Evolutionary conservation across 1,140 invertebrate genomes (phyloP).

Genomic region (Drosophila nasuta): DNA sequence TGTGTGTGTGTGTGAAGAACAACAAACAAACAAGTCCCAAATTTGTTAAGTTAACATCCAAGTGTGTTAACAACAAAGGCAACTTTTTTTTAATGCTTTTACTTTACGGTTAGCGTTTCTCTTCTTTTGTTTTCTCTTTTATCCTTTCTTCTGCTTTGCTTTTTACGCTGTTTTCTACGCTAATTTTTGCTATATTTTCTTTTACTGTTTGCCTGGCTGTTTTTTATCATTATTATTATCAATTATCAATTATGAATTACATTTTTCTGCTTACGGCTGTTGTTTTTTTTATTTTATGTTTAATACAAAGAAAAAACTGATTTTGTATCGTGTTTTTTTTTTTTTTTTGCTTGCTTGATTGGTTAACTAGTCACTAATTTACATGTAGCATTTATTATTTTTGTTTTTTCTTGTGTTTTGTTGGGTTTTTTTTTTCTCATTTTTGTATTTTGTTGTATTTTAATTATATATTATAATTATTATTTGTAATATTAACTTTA

Average conservation of each 20-base stretch:
- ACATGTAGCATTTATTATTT: constrained; percentile 42
- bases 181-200: constrained; percentile 41
- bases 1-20: constrained; percentile 40
- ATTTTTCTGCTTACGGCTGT: background rate
- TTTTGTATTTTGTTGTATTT: constrained; percentile 7
- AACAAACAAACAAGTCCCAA: constrained; percentile 45
- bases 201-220: constrained; percentile 6
- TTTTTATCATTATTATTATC: constrained; percentile 16
- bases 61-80: constrained; percentile 20
- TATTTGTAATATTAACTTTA: constrained; percentile 64
- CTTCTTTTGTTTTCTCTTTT: constrained; percentile 2
- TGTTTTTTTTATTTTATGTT: constrained; percentile 16
- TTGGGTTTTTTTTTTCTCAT: constrained; percentile 4
- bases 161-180: constrained; percentile 23
- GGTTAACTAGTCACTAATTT: constrained; percentile 70
- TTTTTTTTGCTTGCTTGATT: constrained; percentile 15
- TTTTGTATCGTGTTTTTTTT: constrained; percentile 33
- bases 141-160: background rate
- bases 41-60: constrained; percentile 1
- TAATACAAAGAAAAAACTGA: constrained; percentile 56
- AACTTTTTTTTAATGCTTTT: constrained; percentile 16
- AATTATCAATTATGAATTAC: constrained; percentile 16
- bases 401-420: constrained; percentile 16
- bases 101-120: constrained; percentile 20
- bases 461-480: constrained; percentile 46